A percentile compares a stretch with the other conserved stretches of the same genome.
Evolutionary conservation across 2,888 invertebrate species (phyloP).

Genomic region (Emmelina monodactyla): DNA sequence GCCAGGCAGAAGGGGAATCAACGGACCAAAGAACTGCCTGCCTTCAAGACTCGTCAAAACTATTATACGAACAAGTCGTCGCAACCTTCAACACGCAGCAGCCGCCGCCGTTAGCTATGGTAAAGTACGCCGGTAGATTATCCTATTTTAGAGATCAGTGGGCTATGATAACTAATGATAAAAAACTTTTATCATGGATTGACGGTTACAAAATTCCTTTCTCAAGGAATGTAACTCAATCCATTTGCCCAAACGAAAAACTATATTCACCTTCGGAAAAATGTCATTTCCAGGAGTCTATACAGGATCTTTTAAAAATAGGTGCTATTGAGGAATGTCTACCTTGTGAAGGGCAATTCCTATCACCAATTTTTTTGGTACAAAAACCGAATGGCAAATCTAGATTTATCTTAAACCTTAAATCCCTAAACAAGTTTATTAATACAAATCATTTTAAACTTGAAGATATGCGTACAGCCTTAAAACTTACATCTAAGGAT

Average conservation of each 20-base stretch:
- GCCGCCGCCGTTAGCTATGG: too few relatives aligned
- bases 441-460: constrained; percentile 4
- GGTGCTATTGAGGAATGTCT: constrained; percentile 1
- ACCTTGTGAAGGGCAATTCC: background rate
- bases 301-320: too few relatives aligned
- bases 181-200: constrained; percentile 1
- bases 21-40: too few relatives aligned
- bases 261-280: too few relatives aligned
- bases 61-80: too few relatives aligned
- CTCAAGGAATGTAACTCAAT: background rate
- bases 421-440: constrained; percentile 2
- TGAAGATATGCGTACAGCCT: too few relatives aligned
- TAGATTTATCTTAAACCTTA: constrained; percentile 4
- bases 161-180: constrained; percentile 1
- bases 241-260: too few relatives aligned
- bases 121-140: constrained; percentile 1
- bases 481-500: too few relatives aligned
- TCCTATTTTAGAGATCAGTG: background rate
- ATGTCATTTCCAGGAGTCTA: too few relatives aligned
- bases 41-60: too few relatives aligned
- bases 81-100: too few relatives aligned
- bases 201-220: constrained; percentile 1
- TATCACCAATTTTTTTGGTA: constrained; percentile 1
- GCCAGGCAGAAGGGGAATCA: too few relatives aligned
- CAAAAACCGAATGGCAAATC: constrained; percentile 2